Conservation (phyloP, 2,888 invertebrate species). For the Amphipyra tragopoginis region DNA sequence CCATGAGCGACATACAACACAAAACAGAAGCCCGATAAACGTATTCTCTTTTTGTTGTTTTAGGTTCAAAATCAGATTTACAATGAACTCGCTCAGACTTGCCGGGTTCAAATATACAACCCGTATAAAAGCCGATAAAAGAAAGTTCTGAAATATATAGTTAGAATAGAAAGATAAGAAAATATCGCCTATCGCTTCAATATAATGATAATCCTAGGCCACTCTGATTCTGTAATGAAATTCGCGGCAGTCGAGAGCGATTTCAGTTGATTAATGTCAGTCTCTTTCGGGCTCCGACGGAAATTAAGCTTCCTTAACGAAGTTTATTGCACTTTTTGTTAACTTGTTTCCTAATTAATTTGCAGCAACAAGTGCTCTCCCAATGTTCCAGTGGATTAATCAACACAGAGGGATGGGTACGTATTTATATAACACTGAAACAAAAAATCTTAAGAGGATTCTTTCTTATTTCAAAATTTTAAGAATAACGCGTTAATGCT, state of each 20-base stretch:
- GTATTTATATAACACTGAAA: constrained; percentile 40
- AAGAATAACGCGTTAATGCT: constrained; percentile 63
- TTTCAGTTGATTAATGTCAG: constrained; percentile 83
- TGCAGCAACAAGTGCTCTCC: constrained; percentile 80
- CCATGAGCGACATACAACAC: constrained; percentile 45
- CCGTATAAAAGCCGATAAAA: constrained; percentile 37
- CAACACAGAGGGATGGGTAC: constrained; percentile 50
- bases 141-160: constrained; percentile 28
- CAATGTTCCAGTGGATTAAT: constrained; percentile 63
- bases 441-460: constrained; percentile 49
- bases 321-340: constrained; percentile 86
- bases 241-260: constrained; percentile 73
- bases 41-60: constrained; percentile 43
- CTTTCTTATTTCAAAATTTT: constrained; percentile 55
- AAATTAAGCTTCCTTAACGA: constrained; percentile 84
- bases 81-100: constrained; percentile 38
- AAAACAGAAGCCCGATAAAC: constrained; percentile 42
- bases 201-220: constrained; percentile 71
- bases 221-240: constrained; percentile 77
- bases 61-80: constrained; percentile 51
- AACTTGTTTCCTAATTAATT: constrained; percentile 85
- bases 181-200: constrained; percentile 57
- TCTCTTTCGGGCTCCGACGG: constrained; percentile 74
- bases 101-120: constrained; percentile 29
- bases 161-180: constrained; percentile 13